Evolutionary conservation across 2,888 invertebrate genomes (phyloP), one percentile per base, ranked within the genome.

Genomic region (Nebria salina): DNA sequence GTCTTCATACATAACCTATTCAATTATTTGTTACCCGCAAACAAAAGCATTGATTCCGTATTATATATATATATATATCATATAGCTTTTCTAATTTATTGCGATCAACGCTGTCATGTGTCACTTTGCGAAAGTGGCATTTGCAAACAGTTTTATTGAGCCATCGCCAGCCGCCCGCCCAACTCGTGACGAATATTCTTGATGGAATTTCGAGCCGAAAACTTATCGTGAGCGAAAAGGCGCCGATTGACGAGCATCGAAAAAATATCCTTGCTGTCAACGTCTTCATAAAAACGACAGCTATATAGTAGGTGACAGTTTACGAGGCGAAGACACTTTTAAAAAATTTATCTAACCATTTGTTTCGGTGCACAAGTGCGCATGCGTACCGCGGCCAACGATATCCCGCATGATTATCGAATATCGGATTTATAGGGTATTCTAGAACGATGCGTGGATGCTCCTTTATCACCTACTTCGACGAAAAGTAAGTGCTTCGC

Each of bases 331-430:
- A 70, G 72, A 80, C 75, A 72, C 43, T 80, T 80, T 80, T 68
- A 34, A 80, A 80, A 80, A 80, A 80, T 80, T 75, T 80, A 80
- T 80, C 75, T 80, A 65, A 72, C 64, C 80, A 80, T 80, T 80
- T 80, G 80, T 80, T 80, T 72, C 54, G 70, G 26, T 43, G 11
- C 26, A 15, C 13, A 25, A 6, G 34, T 8, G 8, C 74, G 79
- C 15, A 8, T 64, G 42, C 78, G 54, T n/a, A 54, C 20, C 20
- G 20, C 20, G 20, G 20, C 20, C 20, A 20, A 20, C 66, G 73
- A 64, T 72, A 72, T 54, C 80, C 75, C 72, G 70, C 75, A 80
- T 80, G 80, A 80, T 80, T 80, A 80, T 75, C 75, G 70, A 70
- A 70, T 70, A 70, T 70, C 70, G 70, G 70, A 20, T 70, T 25